A percentile compares a stretch with the other conserved stretches of the same genome.
Evolutionary conservation across 2,113 vertebrate genomes (phyloP).

Genomic region (Guaruba guarouba): DNA sequence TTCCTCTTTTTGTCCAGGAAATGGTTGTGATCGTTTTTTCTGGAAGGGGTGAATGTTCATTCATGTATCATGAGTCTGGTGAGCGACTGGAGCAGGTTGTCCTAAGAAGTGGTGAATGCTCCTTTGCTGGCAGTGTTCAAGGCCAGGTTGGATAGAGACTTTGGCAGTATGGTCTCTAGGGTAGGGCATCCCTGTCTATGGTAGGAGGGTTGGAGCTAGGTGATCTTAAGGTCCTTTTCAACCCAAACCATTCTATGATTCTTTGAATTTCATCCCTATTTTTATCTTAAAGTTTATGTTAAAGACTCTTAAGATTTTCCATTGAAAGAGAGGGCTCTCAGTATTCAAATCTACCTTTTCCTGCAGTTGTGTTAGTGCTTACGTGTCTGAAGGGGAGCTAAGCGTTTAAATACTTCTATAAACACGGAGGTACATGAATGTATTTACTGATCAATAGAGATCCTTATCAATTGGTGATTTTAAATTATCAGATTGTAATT

Average conservation of each 20-base stretch:
- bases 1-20: not conserved
- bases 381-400: not conserved
- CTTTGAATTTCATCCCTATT: not conserved
- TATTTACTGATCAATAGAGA: not conserved
- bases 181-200: not conserved
- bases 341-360: not conserved
- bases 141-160: not conserved
- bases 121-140: not conserved
- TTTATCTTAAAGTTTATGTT: not conserved
- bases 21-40: not conserved
- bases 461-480: conserved; percentile 13
- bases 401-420: not conserved
- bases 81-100: not conserved
- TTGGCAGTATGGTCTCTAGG: not conserved
- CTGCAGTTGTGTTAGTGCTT: not conserved
- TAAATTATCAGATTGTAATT: conserved; percentile 12
- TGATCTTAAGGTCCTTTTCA: not conserved
- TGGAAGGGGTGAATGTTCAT: not conserved
- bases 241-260: not conserved
- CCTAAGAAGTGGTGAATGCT: not conserved
- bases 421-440: not conserved
- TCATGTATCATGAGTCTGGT: not conserved
- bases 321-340: not conserved
- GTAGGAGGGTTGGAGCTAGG: not conserved
- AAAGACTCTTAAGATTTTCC: not conserved